A percentile compares a stretch with the other conserved stretches of the same genome.
phyloP scores from a whole-genome alignment of 2,888 invertebrate genomes.

The Ariolimax columbianus region DNA sequence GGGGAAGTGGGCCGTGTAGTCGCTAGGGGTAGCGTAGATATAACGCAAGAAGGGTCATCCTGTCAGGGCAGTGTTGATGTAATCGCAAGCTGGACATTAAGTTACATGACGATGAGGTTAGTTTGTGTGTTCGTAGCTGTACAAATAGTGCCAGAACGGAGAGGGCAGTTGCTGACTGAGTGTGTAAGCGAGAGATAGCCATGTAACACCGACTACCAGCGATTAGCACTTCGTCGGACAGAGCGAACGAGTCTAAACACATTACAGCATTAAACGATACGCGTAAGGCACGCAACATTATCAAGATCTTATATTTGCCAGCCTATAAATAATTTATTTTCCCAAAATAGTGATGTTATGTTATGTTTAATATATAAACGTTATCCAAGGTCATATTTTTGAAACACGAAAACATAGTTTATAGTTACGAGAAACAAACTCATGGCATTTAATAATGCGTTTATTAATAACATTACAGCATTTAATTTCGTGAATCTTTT shows the following conservation, averaged over 20 bases:
- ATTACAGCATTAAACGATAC: too few relatives aligned
- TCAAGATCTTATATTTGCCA: background rate
- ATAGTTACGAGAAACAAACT: too few relatives aligned
- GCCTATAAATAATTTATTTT: background rate
- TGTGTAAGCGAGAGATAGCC: conserved; percentile 3
- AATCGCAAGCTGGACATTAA: conserved; percentile 1
- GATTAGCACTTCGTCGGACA: background rate
- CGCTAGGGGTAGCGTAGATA: conserved; percentile 12
- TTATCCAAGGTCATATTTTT: too few relatives aligned
- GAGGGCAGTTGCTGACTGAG: background rate
- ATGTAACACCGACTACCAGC: conserved; percentile 1
- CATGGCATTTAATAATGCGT: too few relatives aligned
- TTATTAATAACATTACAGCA: too few relatives aligned
- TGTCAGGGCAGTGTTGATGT: too few relatives aligned
- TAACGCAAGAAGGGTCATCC: too few relatives aligned
- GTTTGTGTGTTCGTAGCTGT: background rate
- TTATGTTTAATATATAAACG: too few relatives aligned
- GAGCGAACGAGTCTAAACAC: too few relatives aligned
- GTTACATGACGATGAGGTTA: conserved; percentile 14
- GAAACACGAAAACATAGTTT: too few relatives aligned
- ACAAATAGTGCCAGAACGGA: background rate
- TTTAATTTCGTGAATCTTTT: too few relatives aligned
- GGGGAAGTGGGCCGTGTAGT: background rate
- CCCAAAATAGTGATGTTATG: too few relatives aligned
- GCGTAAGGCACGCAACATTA: background rate